Base-by-base conservation (phyloP, 1,140 invertebrate species). In the Uloborus diversus region DNA sequence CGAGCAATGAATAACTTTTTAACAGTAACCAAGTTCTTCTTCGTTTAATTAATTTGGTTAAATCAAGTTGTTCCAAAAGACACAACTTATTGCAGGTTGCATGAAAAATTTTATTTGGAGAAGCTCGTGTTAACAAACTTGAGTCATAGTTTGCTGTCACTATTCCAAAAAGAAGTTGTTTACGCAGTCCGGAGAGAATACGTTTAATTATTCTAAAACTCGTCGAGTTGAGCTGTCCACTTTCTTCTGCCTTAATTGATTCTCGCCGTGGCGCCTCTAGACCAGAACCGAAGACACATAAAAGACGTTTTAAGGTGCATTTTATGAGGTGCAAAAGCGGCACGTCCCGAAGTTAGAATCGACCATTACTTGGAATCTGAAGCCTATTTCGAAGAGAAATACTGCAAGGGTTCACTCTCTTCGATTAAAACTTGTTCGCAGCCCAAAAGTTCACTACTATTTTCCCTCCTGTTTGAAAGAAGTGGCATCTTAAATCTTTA, bases 141-240 rank as follows among this genome's bases (percentile, higher is more conserved):
- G n/a, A n/a, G n/a, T n/a, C n/a, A n/a, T 17, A 13, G 37, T 42
- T 42, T 9, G 17, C 37, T 13, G 2, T 42, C 9, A 42, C 17
- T 17, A 13, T 17, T 42, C 37, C 9, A 42, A 62, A 62, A 62
- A 20, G 70, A 59, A 51, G 70, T 61, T 33, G 28, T 32, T 42
- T 71, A 42, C 57, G 20, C 57, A 9, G 42, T 28, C 70, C 57
- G 32, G 20, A 42, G 70, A 64, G 57, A 64, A 62, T 64, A 75
- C 57, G 70, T 75, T 75, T 75, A 75, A 75, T 75, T 75, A 75
- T 75, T 75, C 70, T 75, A 75, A 75, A 75, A 75, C 70, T 62
- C 59, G n/a, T 25, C 28, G 70, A 75, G 70, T 75, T 17, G 70
- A 75, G 70, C 32, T 75, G 70, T 75, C 20, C 23, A 27, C n/a